Conservation (phyloP, 2,888 invertebrate genomes). For the Amiota minor region DNA sequence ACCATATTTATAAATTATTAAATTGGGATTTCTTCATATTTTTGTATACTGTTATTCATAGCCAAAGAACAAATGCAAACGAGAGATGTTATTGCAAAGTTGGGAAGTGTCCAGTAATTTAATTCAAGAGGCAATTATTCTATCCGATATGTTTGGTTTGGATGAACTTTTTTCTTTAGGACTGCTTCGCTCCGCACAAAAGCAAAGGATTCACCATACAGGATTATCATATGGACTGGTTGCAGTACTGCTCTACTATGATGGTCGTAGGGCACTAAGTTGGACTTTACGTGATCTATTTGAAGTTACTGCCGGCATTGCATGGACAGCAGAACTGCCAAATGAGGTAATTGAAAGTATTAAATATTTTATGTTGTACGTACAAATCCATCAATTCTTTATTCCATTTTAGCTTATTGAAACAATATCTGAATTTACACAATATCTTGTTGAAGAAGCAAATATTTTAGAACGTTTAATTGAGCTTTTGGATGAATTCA, state of each 20-base stretch:
- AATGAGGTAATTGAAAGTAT: constrained; percentile 56
- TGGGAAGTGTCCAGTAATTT: constrained; percentile 87
- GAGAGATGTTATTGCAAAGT: constrained; percentile 87
- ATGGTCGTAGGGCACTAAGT: constrained; percentile 88
- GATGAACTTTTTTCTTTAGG: constrained; percentile 93
- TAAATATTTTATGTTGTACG: too few relatives aligned
- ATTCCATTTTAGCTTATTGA: constrained; percentile 53
- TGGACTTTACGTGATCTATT: constrained; percentile 85
- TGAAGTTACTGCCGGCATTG: constrained; percentile 84
- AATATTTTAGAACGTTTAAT: constrained; percentile 78
- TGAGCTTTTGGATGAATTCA: constrained; percentile 76
- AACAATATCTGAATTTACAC: constrained; percentile 83
- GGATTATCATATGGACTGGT: constrained; percentile 90
- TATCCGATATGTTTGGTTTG: constrained; percentile 95
- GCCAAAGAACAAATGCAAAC: constrained; percentile 85
- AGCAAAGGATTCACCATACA: constrained; percentile 90
- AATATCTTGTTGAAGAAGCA: constrained; percentile 86
- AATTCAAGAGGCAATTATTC: constrained; percentile 92
- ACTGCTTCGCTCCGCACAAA: constrained; percentile 90
- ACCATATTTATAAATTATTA: too few relatives aligned
- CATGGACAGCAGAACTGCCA: constrained; percentile 77
- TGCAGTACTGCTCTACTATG: constrained; percentile 94
- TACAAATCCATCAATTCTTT: too few relatives aligned
- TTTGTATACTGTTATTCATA: constrained; percentile 63
- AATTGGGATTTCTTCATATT: too few relatives aligned